These are phyloP conservation scores for Meloidogyne exigua DNA, from an alignment of 1,140 invertebrate genomes.

Conservation along the genomic window DNA sequence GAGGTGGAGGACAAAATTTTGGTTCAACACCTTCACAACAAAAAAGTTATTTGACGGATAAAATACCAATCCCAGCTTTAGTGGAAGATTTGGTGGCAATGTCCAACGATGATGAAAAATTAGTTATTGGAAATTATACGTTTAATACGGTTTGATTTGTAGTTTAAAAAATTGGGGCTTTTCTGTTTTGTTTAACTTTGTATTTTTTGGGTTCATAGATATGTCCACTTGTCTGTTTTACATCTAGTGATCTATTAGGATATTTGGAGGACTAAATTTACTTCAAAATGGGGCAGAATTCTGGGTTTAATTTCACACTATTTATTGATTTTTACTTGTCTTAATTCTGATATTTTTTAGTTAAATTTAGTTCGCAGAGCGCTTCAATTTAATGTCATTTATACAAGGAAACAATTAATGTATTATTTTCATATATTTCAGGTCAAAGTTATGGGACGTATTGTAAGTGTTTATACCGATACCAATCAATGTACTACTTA, in stretches of 20 bases:
- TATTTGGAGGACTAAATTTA: no score
- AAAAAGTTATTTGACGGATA: slow-evolving; percentile 8
- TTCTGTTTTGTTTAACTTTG: no score
- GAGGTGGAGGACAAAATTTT: slow-evolving; percentile 3
- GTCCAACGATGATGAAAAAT: slow-evolving; percentile 20
- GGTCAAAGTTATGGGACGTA: slow-evolving; percentile 18
- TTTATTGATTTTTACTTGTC: no score
- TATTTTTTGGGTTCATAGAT: no score
- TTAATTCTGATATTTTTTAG: no score
- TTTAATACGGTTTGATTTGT: slow-evolving; percentile 17
- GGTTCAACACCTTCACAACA: not conserved
- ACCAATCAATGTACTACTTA: slow-evolving; percentile 20
- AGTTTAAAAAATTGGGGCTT: not conserved
- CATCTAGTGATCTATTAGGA: no score
- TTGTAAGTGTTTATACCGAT: slow-evolving; percentile 10
- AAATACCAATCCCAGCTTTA: slow-evolving; percentile 14
- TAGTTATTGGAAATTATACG: slow-evolving; percentile 10
- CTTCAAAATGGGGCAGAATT: no score
- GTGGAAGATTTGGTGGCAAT: slow-evolving; percentile 13
- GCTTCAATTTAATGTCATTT: no score
- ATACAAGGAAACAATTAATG: no score
- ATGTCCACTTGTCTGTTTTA: no score
- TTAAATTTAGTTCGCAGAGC: no score
- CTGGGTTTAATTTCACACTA: no score
- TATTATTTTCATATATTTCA: not conserved